Base-by-base conservation (phyloP, 35 echinoderm and acorn worm species). In the Ophiothrix spiculata region DNA sequence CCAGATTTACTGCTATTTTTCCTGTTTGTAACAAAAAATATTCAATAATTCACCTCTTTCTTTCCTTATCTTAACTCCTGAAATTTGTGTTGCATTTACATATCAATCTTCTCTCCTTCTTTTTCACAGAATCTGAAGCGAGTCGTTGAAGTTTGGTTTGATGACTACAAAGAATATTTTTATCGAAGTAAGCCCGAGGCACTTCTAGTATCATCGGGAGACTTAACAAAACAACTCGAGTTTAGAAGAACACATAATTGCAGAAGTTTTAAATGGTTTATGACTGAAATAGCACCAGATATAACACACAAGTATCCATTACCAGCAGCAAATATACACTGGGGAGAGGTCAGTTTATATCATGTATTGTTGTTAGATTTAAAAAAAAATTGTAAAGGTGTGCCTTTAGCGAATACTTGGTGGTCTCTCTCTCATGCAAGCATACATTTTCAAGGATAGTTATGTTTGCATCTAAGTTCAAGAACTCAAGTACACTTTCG, bases 111-210 rank as follows among this genome's bases (percentile, higher is more conserved):
- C 36, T 0, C 33, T 64, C 23, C 60, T 33, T 83, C 32, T 64
- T 0, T n/a, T n/a, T 32, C 42, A 15, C 56, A 99, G 96, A 99
- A 99, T 90, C 80, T 94, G 28, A 84, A 85, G 87, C 69, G 96
- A 35, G 96, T 99, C 0, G 96, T 99, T 8, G 96, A 99, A 86
- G 96, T 99, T 31, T 99, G 96, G 96, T 91, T 99, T 74, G 96
- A 99, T 75, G 96, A 99, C 37, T 99, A 99, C 83, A 94, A 94
- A 35, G 92, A 99, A 38, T 99, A 99, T 83, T 99, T 99, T 75
- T 99, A 99, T 79, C 77, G 96, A 16, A 99, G 96, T 81, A 99
- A 99, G 79, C 96, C 96, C 38, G 96, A 99, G 49, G 86, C 92
- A 11, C 39, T 86, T 6, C 46, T 99, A 32, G 89, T 99, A 1